Evolutionary conservation across 92 coral and sea anemone genomes (phyloP), one percentile per base, ranked within the genome.

Genomic region (Epizoanthus rinbou): DNA sequence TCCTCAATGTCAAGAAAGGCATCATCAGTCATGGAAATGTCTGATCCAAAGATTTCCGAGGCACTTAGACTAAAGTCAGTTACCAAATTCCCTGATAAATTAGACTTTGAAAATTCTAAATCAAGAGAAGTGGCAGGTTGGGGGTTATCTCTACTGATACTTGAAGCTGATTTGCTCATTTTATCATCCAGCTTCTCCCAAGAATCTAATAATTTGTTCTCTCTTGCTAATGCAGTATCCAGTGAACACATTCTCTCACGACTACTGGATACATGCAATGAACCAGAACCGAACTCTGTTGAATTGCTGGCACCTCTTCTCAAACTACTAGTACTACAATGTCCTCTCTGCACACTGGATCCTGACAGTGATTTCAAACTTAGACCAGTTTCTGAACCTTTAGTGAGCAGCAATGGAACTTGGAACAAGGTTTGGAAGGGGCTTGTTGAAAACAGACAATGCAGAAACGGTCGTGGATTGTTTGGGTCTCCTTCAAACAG

Each of bases 381-480:
- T 52, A 41, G 62, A 25, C 57, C 33, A 39, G 18, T 54, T 50
- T 45, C 76, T 18, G 89, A 88, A 64, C 57, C 65, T 72, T 22
- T 74, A 14, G 80, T 88, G 50, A 31, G 47, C 31, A 68, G 70
- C 31, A 23, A 10, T 47, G 86, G 82, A 33, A 63, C 10, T 72
- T 89, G 74, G 76, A 94, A 94, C 25, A 94, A 85, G 59, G 96
- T 82, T 85, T 79, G 88, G 76, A 94, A 94, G 21, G 98, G 98
- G 6, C 97, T 54, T 9, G 95, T 89, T 3, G 91, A 90, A 60
- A 91, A 95, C 67, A 93, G 59, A 58, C 98, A 91, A 64, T 93
- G 95, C 14, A 93, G 87, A 80, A 93, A 93, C 8, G 98, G 98
- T 54, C 91, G 84, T 35, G 93, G 90, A 54, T 85, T 86, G 57